A percentile compares a stretch with the other conserved stretches of the same genome.
Conservation (phyloP, 2,113 vertebrate species). For the Oenanthe oenanthe region DNA sequence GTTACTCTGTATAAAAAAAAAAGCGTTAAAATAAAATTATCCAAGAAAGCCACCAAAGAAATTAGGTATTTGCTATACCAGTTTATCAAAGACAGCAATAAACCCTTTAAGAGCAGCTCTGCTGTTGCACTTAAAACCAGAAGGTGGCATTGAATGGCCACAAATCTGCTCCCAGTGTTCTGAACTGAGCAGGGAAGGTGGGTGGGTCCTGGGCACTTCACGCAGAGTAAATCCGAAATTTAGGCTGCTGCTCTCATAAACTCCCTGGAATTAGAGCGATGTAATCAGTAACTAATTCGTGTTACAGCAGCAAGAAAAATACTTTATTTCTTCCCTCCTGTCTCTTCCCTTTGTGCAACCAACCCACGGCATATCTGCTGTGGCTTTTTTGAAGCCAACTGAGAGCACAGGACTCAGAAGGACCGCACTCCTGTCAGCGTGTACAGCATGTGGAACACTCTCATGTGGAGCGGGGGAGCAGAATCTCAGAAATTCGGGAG, state of each 20-base stretch:
- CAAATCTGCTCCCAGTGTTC: background rate
- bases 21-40: background rate
- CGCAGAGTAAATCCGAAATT: rapidly evolving
- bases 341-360: background rate
- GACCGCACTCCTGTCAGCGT: rapidly evolving
- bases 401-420: background rate
- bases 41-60: background rate
- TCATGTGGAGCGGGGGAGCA: background rate
- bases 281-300: background rate
- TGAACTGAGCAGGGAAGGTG: no score
- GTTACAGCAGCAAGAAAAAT: background rate
- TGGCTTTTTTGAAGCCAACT: background rate
- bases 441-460: rapidly evolving
- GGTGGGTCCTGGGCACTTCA: background rate
- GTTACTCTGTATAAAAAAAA: background rate
- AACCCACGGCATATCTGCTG: background rate
- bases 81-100: background rate
- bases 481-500: background rate
- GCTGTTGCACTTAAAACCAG: background rate
- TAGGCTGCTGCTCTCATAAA: background rate
- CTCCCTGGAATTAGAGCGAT: background rate
- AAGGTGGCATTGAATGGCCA: constrained; percentile 48
- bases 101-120: background rate
- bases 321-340: background rate
- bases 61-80: background rate